Base-by-base conservation (phyloP, 2,113 vertebrate species). In the Coreoperca whiteheadi region DNA sequence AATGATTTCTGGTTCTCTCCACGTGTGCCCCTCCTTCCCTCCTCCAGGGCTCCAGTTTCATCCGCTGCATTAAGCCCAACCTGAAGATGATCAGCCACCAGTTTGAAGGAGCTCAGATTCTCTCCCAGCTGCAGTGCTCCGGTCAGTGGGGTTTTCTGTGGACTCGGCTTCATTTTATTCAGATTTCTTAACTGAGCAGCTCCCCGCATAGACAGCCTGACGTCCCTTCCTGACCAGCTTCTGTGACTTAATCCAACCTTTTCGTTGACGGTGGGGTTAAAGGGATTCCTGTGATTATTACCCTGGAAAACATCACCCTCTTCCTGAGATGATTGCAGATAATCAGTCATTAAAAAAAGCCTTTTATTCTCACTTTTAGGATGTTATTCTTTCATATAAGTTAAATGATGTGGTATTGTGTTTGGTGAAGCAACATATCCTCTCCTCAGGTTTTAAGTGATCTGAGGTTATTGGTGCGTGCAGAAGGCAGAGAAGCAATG, bases 1-100 rank as follows among this genome's bases (percentile, higher is more conserved):
- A 34, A 48, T 63, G 63, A 63, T 56, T 34, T 34, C 39, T 41
- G 20, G 30, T 28, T 50, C 72, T 28, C 57, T 18, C 18, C 39
- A 2, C 18, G n/a, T n/a, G n/a, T n/a, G n/a, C 41, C 15, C 25
- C 43, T 21, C 28, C 28, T 4, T 30, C n/a, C 34, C 8, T 84
- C 68, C 30, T 80, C 11, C 90, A 99, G 98, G 98, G 98, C 56
- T 98, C 98, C 20, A 98, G 98, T 80, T 99, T 99, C 88, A 96
- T 99, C 90, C 98, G 98, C 86, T 99, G 98, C 80, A 97, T 99
- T 82, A 99, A 99, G 54, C 98, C 98, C 16, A 99, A 99, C 93
- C 95, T 99, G 94, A 99, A 98, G 97, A 99, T 99, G 98, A 91
- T 97, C 87, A 97, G 96, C 90, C 98, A 99, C 89, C 95, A 97